A percentile compares a stretch with the other conserved stretches of the same genome.
Conservation (phyloP, 2,888 invertebrate genomes). For the Sinotaia quadrata region DNA sequence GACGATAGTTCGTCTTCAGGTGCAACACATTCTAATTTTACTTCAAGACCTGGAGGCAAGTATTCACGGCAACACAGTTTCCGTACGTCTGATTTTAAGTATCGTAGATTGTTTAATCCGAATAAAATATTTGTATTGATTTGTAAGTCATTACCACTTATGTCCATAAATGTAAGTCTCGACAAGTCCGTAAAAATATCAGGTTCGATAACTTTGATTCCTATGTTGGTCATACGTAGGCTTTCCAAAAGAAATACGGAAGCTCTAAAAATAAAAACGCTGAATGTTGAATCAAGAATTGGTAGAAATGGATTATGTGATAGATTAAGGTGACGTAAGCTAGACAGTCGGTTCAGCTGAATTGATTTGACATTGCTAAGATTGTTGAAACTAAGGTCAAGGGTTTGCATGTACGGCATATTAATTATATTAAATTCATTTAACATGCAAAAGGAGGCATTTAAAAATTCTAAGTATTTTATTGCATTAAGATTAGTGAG, state of each 20-base stretch:
- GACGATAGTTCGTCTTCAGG: conserved; percentile 30
- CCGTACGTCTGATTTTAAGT: conserved; percentile 19
- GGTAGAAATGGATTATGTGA: conserved; percentile 11
- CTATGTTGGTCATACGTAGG: conserved; percentile 4
- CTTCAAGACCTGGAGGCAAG: background rate
- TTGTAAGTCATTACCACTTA: background rate
- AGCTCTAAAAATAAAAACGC: background rate
- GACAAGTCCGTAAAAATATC: background rate
- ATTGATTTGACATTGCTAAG: background rate
- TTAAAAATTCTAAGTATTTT: conserved; percentile 9
- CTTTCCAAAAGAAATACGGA: background rate
- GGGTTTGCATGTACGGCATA: conserved; percentile 12
- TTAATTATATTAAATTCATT: background rate
- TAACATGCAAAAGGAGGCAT: background rate
- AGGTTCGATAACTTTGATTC: background rate
- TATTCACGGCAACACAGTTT: conserved; percentile 25
- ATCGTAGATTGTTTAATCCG: background rate
- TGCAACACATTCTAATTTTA: conserved; percentile 10
- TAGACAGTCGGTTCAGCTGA: conserved; percentile 15
- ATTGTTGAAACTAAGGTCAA: conserved; percentile 29
- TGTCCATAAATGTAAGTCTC: background rate
- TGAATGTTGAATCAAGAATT: conserved; percentile 6
- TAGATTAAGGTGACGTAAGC: conserved; percentile 8
- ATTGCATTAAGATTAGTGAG: background rate
- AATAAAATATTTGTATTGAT: background rate